Evolutionary conservation across 2,888 invertebrate genomes (phyloP), one percentile per base, ranked within the genome.

Genomic region (Conus canariensis): DNA sequence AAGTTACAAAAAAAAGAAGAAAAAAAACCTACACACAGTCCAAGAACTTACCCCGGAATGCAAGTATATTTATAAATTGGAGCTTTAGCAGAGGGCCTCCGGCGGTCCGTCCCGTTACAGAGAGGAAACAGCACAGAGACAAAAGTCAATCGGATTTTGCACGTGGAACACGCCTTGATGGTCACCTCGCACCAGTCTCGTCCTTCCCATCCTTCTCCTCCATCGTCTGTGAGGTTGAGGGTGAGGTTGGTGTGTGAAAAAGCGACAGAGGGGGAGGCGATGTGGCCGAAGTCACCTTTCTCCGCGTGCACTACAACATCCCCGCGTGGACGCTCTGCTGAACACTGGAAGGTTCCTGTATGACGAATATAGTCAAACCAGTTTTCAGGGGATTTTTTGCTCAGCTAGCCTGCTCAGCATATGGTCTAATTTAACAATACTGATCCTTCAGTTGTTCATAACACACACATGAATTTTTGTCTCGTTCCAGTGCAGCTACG

Each of bases 141-240:
- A 85, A 95, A 93, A 58, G 92, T 92, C 22, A 95, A 88, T 59
- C 93, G 91, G 70, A 95, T 92, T 90, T 93, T 93, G 92, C 95
- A 95, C n/a, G 94, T 94, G 91, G 94, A 93, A 89, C 95, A 95
- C 30, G 94, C 94, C 59, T 93, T 93, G 19, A 95, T 93, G 60
- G 93, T 93, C 59, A 95, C 93, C 64, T 95, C 94, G 90, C 95
- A 95, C 90, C 93, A 93, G 58, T 93, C 93, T 16, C 94, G 94
- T 12, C 93, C 88, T 56, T 87, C 90, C 7, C 89, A 86, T 10
- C 90, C 89, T 2, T 58, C 58, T 59, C 70, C 85, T 14, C 85
- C 89, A 22, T 56, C 88, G 83, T 67, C 85, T 30, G 16, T 82
- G n/a, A 87, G 74, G 70, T 70, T 87, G 22, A 70, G 25, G 56